Conservation (phyloP, 2,113 vertebrate genomes). For the Seriola dumerili region DNA sequence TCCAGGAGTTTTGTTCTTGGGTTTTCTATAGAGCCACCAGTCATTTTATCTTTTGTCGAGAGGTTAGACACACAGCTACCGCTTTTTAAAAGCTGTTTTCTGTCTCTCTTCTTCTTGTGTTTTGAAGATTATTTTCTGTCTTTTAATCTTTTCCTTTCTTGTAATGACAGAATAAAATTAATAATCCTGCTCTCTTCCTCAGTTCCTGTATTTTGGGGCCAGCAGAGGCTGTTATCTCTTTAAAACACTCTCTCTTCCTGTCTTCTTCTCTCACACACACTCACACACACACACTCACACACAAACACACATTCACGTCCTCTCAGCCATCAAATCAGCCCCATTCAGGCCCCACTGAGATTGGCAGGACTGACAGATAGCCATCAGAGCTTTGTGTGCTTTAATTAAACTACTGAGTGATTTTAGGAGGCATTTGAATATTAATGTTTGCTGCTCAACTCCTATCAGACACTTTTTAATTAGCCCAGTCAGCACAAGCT, state of each 20-base stretch:
- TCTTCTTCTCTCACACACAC: conserved; percentile 12
- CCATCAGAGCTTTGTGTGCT: conserved; percentile 82
- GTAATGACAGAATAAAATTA: conserved; percentile 35
- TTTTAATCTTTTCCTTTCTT: conserved; percentile 20
- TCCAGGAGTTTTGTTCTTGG: conserved; percentile 24
- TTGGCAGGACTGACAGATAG: conserved; percentile 81
- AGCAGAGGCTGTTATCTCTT: conserved; percentile 74
- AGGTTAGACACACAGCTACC: background rate
- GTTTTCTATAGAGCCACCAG: background rate
- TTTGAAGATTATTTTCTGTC: conserved; percentile 11
- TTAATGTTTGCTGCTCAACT: conserved; percentile 79
- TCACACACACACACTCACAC: conserved; percentile 11
- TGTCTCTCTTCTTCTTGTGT: background rate
- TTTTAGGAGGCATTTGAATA: conserved; percentile 75
- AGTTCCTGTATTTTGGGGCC: conserved; percentile 14
- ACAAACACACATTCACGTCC: conserved; percentile 27
- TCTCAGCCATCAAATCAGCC: conserved; percentile 59
- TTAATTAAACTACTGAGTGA: conserved; percentile 82
- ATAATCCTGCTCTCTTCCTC: conserved; percentile 1
- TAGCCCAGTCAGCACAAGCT: conserved; percentile 72
- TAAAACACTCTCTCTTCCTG: conserved; percentile 64
- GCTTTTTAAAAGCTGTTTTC: background rate
- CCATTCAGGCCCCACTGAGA: conserved; percentile 68
- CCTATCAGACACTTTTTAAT: conserved; percentile 83
- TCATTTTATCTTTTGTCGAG: conserved; percentile 18